Base-by-base conservation (phyloP, 2,888 invertebrate genomes). In the Venusia cambrica region DNA sequence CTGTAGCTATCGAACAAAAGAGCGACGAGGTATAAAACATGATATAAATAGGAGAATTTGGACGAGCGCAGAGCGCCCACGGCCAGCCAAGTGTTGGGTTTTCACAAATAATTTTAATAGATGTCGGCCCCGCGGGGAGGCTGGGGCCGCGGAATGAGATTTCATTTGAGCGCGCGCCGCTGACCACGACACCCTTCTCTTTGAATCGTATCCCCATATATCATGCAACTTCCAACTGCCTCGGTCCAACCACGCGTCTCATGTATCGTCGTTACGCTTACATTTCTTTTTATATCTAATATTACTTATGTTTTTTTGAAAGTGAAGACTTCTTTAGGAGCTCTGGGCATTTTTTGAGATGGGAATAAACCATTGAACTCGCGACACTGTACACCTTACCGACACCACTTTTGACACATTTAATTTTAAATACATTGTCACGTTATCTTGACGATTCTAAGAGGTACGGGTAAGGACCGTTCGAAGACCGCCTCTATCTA, bases 71-170 rank as follows among this genome's bases (percentile, higher is more conserved):
- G 36, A 48, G 57, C 49, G 46, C 47, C 45, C 45, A 45, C 47
- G 36, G 46, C 44, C 44, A 34, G 9, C 22, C 48, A 47, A 63
- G 57, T 61, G 73, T 73, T 66, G 73, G 69, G 71, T 67, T 72
- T 75, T 77, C 75, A 76, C 75, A 71, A 84, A 81, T 81, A 73
- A 81, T 84, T 83, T 84, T 81, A 81, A 83, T 83, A 81, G 77
- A 74, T 76, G 77, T 79, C 73, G 71, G 62, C 54, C 52, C 42
- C 51, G 48, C 35, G 48, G 47, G 25, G 31, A 44, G 45, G 29
- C 33, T 27, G 45, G 33, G 52, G 49, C 48, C 56, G 61, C 65
- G 66, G 81, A 85, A 85, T 85, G 83, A 83, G 83, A 85, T 84
- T 84, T 85, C 80, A 83, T 84, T 81, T 84, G 83, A 66, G 76